These are phyloP conservation scores for Lepus americanus DNA, from an alignment of 2,113 vertebrate species.

Conservation along the genomic window DNA sequence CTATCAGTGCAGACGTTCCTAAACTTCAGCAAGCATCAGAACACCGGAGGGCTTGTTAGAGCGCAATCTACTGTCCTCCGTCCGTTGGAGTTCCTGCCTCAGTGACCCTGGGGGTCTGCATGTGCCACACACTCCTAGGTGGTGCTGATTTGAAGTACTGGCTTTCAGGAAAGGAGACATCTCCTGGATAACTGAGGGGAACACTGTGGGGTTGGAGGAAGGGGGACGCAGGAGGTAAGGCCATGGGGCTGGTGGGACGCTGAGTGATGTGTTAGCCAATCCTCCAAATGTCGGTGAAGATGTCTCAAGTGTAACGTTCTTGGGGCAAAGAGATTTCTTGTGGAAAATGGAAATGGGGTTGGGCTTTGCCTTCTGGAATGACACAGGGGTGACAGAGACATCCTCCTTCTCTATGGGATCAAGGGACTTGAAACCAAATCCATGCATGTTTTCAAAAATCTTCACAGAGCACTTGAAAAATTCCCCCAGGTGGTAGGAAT, in stretches of 20 bases:
- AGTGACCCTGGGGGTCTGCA: neutral
- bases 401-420: neutral
- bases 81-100: neutral
- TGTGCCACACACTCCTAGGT: neutral
- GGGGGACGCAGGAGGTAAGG: neutral
- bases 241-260: no score
- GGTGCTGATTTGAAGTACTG: neutral
- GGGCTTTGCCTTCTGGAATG: neutral
- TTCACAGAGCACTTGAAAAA: neutral
- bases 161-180: neutral
- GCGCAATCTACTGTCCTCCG: neutral
- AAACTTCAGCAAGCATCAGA: neutral
- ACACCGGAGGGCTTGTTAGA: neutral
- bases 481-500: neutral
- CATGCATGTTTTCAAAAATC: constrained; percentile 13
- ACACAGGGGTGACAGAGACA: neutral
- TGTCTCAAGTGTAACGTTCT: neutral
- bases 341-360: neutral
- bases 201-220: neutral
- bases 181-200: neutral
- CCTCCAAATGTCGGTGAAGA: neutral
- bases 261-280: no score
- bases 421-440: neutral
- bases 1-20: neutral
- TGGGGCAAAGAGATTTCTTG: neutral